Evolutionary conservation across 2,888 invertebrate species (phyloP), one percentile per base, ranked within the genome.

Genomic region (Ctena decussata): DNA sequence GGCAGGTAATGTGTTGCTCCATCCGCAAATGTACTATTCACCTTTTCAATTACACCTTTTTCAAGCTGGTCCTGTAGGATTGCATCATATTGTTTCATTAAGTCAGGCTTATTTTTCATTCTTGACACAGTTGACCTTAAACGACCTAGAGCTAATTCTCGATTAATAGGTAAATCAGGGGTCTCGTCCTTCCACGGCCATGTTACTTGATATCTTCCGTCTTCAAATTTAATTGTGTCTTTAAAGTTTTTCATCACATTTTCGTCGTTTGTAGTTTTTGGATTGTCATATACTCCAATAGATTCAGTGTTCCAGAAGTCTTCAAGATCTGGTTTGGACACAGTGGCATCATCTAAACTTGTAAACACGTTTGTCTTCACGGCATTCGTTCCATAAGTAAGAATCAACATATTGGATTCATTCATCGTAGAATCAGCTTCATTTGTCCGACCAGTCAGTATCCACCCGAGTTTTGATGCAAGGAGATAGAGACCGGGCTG

Each of bases 251-350:
- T 73, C 72, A 60, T 57, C 39, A 72, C 79, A 0, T 72, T 53
- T 72, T 72, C 72, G 32, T 79, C 79, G 27, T 6, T 70, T n/a
- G 37, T 12, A 15, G 39, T 79, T 32, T 37, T 69, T 53, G 53
- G 24, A 71, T 78, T 71, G 49, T 78, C 74, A n/a, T n/a, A 15
- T 11, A 73, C 49, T 27, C 80, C 80, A 24, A 80, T 80, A n/a
- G 80, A 74, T 46, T 80, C 80, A 6, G 65, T n/a, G 8, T 60
- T 65, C 80, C 80, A 80, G 60, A 80, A 80, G 24, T 80, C 80
- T 39, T 80, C 80, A 46, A 80, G 65, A 37, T 80, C 73, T 46
- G 80, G 80, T 49, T 57, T 65, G 8, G 8, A 8, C 5, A 30
- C 11, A 60, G 8, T 24, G 30, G 30, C 60, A 60, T 24, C 18